Conservation (phyloP, 92 coral and sea anemone species). For the Chrysogorgia sp. region DNA sequence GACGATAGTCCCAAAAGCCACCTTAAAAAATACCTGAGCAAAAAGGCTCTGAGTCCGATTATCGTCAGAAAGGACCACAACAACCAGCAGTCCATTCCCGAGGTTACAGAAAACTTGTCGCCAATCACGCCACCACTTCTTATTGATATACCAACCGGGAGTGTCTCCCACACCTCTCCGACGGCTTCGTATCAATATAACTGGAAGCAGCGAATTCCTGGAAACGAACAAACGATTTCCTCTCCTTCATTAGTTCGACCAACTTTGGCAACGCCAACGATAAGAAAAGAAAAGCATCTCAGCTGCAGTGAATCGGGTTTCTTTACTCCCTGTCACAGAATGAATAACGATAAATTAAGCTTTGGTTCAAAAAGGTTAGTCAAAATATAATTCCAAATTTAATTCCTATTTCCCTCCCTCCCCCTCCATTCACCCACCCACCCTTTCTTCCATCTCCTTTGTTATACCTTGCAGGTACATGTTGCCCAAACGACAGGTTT, state of each 20-base stretch:
- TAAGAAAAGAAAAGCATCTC: slow-evolving; percentile 1
- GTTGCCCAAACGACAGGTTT: slow-evolving; percentile 10
- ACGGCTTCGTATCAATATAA: slow-evolving; percentile 2
- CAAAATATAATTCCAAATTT: no score
- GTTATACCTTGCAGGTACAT: slow-evolving; percentile 1
- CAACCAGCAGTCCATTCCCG: not conserved
- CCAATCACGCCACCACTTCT: not conserved
- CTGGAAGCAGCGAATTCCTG: slow-evolving; percentile 3
- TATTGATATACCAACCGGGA: not conserved
- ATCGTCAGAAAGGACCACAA: not conserved
- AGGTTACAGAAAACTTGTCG: not conserved
- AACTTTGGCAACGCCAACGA: slow-evolving; percentile 10
- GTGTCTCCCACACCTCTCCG: slow-evolving; percentile 15
- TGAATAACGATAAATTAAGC: slow-evolving; percentile 32
- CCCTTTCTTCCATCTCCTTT: no score
- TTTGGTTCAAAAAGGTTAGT: slow-evolving; percentile 19
- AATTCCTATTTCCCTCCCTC: no score
- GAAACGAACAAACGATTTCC: not conserved
- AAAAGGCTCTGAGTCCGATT: slow-evolving; percentile 10
- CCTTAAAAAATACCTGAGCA: not conserved
- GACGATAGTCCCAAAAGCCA: not conserved
- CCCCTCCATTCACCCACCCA: no score
- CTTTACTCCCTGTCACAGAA: not conserved
- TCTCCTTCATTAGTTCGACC: slow-evolving; percentile 37
- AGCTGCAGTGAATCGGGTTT: not conserved